Percentiles rank a stretch among this genome's conserved stretches.
These are phyloP conservation scores for Arvicanthis niloticus DNA, from an alignment of 2,113 vertebrate genomes.

Conservation along the genomic window DNA sequence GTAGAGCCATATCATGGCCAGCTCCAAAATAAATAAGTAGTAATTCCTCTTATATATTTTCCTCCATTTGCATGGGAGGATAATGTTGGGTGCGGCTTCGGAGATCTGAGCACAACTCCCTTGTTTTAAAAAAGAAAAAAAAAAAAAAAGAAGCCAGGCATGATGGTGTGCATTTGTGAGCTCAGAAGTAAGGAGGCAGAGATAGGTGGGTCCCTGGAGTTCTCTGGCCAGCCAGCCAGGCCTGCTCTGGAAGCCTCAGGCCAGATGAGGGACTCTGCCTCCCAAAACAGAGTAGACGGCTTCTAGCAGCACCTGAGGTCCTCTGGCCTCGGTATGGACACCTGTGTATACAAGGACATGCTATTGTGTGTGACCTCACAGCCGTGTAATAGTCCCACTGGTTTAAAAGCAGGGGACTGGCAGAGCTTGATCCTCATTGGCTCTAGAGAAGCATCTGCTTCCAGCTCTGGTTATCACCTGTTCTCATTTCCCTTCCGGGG, in stretches of 20 bases:
- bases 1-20: background rate
- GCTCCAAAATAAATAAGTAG: background rate
- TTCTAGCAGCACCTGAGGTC: background rate
- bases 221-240: no score
- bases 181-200: background rate
- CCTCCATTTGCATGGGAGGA: background rate
- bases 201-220: background rate
- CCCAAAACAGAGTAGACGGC: background rate
- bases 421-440: background rate
- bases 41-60: background rate
- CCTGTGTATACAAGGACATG: background rate
- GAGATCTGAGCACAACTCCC: background rate
- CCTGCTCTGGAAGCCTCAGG: background rate
- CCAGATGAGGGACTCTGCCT: background rate
- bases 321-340: background rate
- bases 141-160: background rate
- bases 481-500: no score
- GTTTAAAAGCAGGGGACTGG: no score
- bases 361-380: background rate
- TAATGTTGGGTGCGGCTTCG: background rate
- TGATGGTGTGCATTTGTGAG: background rate
- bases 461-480: background rate
- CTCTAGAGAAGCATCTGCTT: background rate
- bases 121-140: background rate
- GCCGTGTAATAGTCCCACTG: background rate